Conservation (phyloP, 1,140 invertebrate species). For the Ceratitis capitata region DNA sequence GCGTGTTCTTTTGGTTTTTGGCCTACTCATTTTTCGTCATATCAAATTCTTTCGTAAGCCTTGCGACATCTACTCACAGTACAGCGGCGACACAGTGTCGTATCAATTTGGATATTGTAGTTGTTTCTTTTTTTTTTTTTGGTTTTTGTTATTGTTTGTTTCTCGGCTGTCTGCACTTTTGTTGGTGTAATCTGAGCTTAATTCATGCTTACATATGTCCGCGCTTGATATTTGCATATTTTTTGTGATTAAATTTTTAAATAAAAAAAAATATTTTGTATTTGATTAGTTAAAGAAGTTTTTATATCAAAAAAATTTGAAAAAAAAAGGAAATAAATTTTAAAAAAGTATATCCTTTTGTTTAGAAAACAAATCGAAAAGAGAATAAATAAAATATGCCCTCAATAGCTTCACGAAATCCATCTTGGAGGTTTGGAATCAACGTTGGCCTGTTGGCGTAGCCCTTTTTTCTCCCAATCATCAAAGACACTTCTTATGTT, state of each 20-base stretch:
- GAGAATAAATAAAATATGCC: neutral
- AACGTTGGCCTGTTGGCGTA: too few relatives aligned
- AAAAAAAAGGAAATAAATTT: too few relatives aligned
- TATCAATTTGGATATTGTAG: constrained; percentile 42
- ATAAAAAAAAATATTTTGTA: neutral
- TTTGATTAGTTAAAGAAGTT: neutral
- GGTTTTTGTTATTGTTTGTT: neutral
- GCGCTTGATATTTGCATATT: neutral
- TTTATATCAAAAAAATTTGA: too few relatives aligned
- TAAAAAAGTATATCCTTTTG: too few relatives aligned
- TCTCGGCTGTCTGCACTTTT: neutral
- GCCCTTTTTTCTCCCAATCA: too few relatives aligned
- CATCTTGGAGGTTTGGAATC: too few relatives aligned
- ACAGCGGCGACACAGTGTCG: constrained; percentile 45
- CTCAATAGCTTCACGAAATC: too few relatives aligned
- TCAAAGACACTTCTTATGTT: too few relatives aligned
- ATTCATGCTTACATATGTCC: constrained; percentile 23
- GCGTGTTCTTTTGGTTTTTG: constrained; percentile 12
- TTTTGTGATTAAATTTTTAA: neutral
- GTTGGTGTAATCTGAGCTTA: constrained; percentile 39
- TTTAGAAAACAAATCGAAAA: neutral
- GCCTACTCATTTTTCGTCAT: constrained; percentile 3
- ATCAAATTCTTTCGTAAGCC: neutral
- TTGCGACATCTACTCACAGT: constrained; percentile 9
- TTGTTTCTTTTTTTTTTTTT: neutral